Evolutionary conservation across 2,888 invertebrate genomes (phyloP), one percentile per base, ranked within the genome.

Genomic region (Cryptosula pallasiana): DNA sequence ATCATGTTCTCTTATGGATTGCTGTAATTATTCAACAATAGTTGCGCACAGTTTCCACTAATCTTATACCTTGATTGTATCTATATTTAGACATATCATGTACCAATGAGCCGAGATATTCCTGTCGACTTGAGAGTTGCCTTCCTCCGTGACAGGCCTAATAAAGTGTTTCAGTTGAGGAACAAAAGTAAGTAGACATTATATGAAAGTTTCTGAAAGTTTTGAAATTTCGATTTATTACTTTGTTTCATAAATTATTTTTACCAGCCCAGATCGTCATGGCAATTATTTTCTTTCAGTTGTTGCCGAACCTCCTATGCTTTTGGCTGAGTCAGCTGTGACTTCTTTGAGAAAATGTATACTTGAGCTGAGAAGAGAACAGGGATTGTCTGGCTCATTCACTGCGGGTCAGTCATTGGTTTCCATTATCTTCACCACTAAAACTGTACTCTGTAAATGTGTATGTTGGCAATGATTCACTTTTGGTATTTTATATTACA

Each of bases 111-210:
- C 27, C 79, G 80, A 70, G 81, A 82, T 71, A 78, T 81, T 9
- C 81, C 81, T 9, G 76, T 79, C 32, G 80, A 81, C 71, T 79
- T 82, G 74, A 75, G 81, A n/a, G 74, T 82, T 9, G 73, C 74
- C 16, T 73, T 81, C 23, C 76, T 81, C 73, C 80, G 78, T 73
- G 78, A 80, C 73, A 76, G 76, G 2, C 79, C 80, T 54, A 81
- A 81, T 58, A 80, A 81, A 25, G 25, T 76, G 0, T 81, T 80
- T 13, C 76, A 81, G 3, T 75, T 81, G 0, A 71, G 81, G 54
- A 78, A 79, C 5, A 82, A 82, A 76, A 76, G 81, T 81, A 73
- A 72, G 71, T 5, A n/a, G n/a, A n/a, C n/a, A n/a, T n/a, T n/a
- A n/a, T n/a, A n/a, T n/a, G n/a, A n/a, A n/a, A n/a, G n/a, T n/a